Conservation (phyloP, 2,797 vertebrate species). For the Poecilia velifera region DNA sequence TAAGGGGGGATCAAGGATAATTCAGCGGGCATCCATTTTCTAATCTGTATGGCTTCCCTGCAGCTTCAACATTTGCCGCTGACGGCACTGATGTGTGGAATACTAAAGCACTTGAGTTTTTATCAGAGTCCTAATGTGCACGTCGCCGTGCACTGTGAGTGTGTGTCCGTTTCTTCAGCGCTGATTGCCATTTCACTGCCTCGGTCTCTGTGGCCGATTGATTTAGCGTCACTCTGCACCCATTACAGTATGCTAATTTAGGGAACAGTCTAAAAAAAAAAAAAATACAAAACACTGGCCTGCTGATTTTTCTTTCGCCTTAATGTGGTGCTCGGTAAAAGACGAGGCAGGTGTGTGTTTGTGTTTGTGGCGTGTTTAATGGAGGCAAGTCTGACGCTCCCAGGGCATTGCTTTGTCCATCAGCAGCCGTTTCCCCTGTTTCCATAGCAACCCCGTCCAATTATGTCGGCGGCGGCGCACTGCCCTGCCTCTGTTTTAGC, state of each 20-base stretch:
- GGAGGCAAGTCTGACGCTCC: conserved; percentile 82
- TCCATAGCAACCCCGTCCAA: conserved; percentile 97
- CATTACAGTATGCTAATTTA: conserved; percentile 31
- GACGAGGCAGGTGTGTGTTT: conserved; percentile 21
- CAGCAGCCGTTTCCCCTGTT: conserved; percentile 94
- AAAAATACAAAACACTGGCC: neutral
- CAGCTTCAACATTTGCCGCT: conserved; percentile 26
- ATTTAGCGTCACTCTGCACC: conserved; percentile 35
- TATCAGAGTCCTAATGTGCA: conserved; percentile 30
- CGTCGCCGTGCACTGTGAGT: conserved; percentile 7
- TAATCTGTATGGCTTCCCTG: conserved; percentile 25
- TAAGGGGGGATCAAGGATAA: conserved; percentile 44
- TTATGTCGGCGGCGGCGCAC: conserved; percentile 79
- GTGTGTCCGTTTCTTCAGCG: conserved; percentile 31
- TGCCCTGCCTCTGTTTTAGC: conserved; percentile 74
- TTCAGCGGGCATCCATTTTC: conserved; percentile 47
- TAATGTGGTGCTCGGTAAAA: conserved; percentile 10
- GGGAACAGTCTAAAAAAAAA: conserved; percentile 17
- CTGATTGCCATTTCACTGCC: conserved; percentile 36
- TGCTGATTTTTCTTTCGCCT: conserved; percentile 1
- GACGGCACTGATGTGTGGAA: conserved; percentile 37
- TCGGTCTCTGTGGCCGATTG: conserved; percentile 35
- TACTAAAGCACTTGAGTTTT: conserved; percentile 42
- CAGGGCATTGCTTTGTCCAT: conserved; percentile 85
- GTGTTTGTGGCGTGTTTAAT: conserved; percentile 39